Base-by-base conservation (phyloP, 2,113 vertebrate genomes). In the Thomomys bottae region DNA sequence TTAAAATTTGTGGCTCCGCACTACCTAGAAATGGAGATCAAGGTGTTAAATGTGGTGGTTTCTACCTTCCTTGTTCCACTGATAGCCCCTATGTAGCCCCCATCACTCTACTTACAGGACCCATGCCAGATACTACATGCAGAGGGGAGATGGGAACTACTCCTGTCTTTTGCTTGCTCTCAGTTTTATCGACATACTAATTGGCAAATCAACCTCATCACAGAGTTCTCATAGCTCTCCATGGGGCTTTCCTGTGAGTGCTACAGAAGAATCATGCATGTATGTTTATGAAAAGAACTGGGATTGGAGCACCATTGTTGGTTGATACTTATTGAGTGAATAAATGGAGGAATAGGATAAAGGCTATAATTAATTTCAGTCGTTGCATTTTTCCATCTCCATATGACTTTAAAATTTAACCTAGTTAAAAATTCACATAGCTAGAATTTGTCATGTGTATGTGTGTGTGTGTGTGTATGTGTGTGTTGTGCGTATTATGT, bases 301-400 rank as follows among this genome's bases (percentile, higher is more conserved):
- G 36, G 40, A 30, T 66, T 88, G 36, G 38, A 92, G 34, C 32
- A 73, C 10, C 72, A 23, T 24, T 45, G 8, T 73, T 84, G 54
- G 26, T 89, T 30, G 73, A 40, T 32, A 28, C 67, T 95, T 93
- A 30, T 81, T 71, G 79, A 90, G 45, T 40, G 32, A 93, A 71
- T 84, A 34, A 71, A 61, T 67, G 34, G 76, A 40, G 57, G 49
- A 75, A 28, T 61, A 34, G 30, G 34, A 59, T 72, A 64, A 80
- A 83, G 30, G 10, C 78, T 76, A 82, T 6, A 79, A 63, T 84
- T 76, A 15, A 61, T 21, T 77, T 54, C 49, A n/a, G n/a, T 26
- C 34, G 21, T 28, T 49, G 64, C 32, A 34, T 49, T 85, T 90
- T 67, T 88, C 70, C 59, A 34, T 32, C 26, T 87, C 89, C 64